Evolutionary conservation across 2,113 vertebrate genomes (phyloP).

Genomic region (Pongo pygmaeus): DNA sequence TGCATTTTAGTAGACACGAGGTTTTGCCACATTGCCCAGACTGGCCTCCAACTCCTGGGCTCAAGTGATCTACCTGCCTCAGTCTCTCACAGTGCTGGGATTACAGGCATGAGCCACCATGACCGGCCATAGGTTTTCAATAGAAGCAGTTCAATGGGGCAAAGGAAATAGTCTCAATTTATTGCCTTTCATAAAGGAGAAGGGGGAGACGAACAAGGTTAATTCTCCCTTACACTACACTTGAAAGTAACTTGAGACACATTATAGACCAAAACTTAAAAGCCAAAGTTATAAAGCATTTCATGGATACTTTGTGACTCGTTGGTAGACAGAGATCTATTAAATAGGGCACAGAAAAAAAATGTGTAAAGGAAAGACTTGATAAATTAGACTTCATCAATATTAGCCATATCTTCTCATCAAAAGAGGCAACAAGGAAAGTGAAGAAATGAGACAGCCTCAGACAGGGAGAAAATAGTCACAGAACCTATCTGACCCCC

Average conservation of each 20-base stretch:
- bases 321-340: not conserved
- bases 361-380: not conserved
- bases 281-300: not conserved
- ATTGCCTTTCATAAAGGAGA: accelerated
- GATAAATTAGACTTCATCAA: not conserved
- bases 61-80: too few relatives aligned
- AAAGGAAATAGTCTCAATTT: not conserved
- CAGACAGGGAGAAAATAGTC: not conserved
- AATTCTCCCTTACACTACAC: not conserved
- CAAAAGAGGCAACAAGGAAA: not conserved
- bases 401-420: not conserved
- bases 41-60: too few relatives aligned
- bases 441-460: not conserved
- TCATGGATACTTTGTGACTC: not conserved
- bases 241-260: not conserved
- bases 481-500: not conserved
- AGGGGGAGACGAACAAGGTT: not conserved
- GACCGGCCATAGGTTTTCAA: not conserved
- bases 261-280: not conserved
- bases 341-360: not conserved
- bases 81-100: too few relatives aligned
- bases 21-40: too few relatives aligned
- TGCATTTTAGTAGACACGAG: too few relatives aligned
- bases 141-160: not conserved
- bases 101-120: too few relatives aligned